A percentile compares a stretch with the other conserved stretches of the same genome.
Evolutionary conservation across 2,797 vertebrate genomes (phyloP).

Genomic region (Sciurus vulgaris): DNA sequence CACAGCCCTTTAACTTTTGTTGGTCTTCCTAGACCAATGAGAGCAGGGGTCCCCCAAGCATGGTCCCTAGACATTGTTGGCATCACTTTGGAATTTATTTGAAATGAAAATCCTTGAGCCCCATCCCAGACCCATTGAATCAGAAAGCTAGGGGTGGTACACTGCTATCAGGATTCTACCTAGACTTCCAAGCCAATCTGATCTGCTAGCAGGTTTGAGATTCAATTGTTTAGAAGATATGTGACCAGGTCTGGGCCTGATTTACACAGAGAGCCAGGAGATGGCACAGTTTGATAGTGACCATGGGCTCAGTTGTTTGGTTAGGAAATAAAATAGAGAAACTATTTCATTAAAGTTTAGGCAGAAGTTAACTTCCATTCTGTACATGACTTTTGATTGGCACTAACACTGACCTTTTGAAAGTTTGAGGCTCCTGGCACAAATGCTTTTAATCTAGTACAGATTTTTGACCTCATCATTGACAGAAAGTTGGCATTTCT

Average conservation of each 20-base stretch:
- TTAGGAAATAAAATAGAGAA: conserved; percentile 27
- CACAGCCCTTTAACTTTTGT: not conserved
- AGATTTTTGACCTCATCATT: conserved; percentile 80
- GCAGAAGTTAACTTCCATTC: conserved; percentile 68
- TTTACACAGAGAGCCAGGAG: not conserved
- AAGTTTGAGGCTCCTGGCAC: conserved; percentile 68
- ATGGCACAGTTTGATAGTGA: not conserved
- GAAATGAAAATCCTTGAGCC: not conserved
- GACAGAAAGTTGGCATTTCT: conserved; percentile 80
- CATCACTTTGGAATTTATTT: not conserved
- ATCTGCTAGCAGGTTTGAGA: not conserved
- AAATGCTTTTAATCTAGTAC: conserved; percentile 77
- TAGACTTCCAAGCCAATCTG: not conserved
- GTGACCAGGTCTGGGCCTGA: not conserved
- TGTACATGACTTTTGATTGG: conserved; percentile 69
- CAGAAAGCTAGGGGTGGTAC: not conserved
- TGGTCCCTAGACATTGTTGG: not conserved
- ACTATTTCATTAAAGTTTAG: conserved; percentile 63
- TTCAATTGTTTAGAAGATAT: not conserved
- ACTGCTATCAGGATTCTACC: not conserved
- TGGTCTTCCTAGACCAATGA: not conserved
- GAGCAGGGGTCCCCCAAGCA: not conserved
- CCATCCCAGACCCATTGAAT: not conserved
- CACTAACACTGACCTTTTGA: conserved; percentile 71
- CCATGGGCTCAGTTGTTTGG: not conserved